Evolutionary conservation across 2,888 invertebrate genomes (phyloP), one percentile per base, ranked within the genome.

Genomic region (Ferdinandea cuprea): DNA sequence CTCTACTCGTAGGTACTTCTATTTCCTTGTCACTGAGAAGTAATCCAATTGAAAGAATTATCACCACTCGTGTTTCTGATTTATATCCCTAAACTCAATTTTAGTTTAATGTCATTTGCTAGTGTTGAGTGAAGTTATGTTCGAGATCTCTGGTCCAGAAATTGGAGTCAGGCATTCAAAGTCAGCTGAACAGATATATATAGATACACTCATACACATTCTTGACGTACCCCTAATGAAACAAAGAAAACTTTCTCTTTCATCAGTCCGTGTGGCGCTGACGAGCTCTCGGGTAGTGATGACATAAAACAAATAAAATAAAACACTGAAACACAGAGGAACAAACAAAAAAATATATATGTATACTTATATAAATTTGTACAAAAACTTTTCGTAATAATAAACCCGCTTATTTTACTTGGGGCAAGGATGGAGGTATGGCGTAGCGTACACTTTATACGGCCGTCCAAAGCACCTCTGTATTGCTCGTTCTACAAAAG

Each of bases 1-100:
- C 3, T 19, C 15, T 9, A 30, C 25, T 25, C 25, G 25, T 50
- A 8, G 1, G n/a, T n/a, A n/a, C n/a, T 9, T 21, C 21, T 19
- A 13, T 21, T 3, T 37, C 50, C 30, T 48, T 48, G 40, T 40
- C 40, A n/a, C 2, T 44, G 6, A 30, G 28, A 37, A 32, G 44
- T 56, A 71, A 81, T 71, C 71, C 46, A 81, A 81, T 76, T 76
- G 76, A 81, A 71, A 76, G 76, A 76, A 59, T 65, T 72, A 65
- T 44, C n/a, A 40, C 15, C 40, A 25, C 25, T 68, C 44, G 69
- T 54, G 78, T 61, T 2, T 48, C 40, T 66, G 50, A 71, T 66
- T 48, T 76, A 61, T 71, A 15, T 58, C 13, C 40, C 8, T 19
- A 35, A 76, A 76, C 42, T 28, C 40, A 13, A 66, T 56, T 59